A percentile compares a stretch with the other conserved stretches of the same genome.
Conservation (phyloP, 2,113 vertebrate genomes). For the Lampris incognitus region DNA sequence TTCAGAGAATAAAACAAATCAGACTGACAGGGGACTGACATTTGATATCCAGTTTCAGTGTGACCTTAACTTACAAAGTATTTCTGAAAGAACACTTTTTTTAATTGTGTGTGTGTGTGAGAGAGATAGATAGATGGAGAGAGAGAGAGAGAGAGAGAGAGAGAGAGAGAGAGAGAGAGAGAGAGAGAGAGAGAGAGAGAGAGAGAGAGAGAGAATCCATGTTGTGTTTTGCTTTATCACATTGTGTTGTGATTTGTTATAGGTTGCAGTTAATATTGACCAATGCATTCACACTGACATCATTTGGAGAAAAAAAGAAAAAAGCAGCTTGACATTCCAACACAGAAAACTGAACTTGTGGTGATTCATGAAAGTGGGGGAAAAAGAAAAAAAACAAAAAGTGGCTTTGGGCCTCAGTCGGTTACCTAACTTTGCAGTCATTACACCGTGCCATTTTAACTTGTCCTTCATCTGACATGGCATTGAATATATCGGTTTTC, state of each 20-base stretch:
- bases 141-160: no score
- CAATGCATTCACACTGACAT: constrained; percentile 28
- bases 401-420: constrained; percentile 74
- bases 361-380: constrained; percentile 29
- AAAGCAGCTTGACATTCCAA: constrained; percentile 8
- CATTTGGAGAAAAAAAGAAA: constrained; percentile 17
- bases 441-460: constrained; percentile 80
- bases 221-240: background rate
- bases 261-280: constrained; percentile 27
- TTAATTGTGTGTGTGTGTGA: background rate
- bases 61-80: constrained; percentile 62
- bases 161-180: background rate
- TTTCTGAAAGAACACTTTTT: constrained; percentile 31
- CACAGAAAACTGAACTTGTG: constrained; percentile 7
- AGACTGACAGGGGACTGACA: constrained; percentile 54
- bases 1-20: constrained; percentile 26
- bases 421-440: constrained; percentile 76
- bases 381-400: constrained; percentile 68
- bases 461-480: constrained; percentile 70
- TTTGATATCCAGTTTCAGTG: constrained; percentile 48
- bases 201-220: background rate
- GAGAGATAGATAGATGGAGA: background rate
- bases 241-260: constrained; percentile 2
- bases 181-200: background rate
- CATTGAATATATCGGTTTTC: constrained; percentile 79